These are phyloP conservation scores for Narcine bancroftii DNA, from an alignment of 2,113 vertebrate genomes.

Conservation along the genomic window DNA sequence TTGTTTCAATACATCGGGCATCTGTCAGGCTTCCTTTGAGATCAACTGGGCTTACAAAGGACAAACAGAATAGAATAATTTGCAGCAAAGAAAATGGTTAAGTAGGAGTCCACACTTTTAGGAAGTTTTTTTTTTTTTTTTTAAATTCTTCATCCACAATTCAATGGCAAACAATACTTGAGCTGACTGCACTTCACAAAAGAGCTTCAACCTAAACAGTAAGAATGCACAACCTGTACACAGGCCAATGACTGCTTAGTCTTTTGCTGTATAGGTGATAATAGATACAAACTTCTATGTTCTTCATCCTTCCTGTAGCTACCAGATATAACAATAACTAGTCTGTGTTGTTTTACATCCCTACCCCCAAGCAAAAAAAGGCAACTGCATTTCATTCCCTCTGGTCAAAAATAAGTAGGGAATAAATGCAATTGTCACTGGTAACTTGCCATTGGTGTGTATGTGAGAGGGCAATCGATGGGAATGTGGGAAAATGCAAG, in stretches of 20 bases:
- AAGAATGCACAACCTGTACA: background rate
- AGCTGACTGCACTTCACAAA: background rate
- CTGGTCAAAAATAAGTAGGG: background rate
- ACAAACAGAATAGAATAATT: background rate
- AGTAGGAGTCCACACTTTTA: background rate
- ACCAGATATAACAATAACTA: background rate
- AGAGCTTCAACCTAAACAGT: background rate
- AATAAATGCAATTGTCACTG: background rate
- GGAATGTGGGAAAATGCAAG: too few species aligned
- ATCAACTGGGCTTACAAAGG: background rate
- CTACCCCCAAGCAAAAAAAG: background rate
- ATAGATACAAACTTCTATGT: background rate
- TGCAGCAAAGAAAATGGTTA: too few species aligned
- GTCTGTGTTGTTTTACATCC: background rate
- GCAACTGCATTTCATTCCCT: background rate
- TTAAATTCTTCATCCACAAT: background rate
- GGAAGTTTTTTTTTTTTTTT: too few species aligned
- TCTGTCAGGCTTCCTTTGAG: background rate
- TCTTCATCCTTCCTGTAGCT: background rate
- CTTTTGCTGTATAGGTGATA: background rate
- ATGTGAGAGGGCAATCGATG: too few species aligned
- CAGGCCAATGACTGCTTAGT: background rate
- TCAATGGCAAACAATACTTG: background rate
- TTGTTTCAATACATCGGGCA: background rate
- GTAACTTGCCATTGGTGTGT: too few species aligned